Conservation (phyloP, 2,888 invertebrate species). For the Nomada flava region DNA sequence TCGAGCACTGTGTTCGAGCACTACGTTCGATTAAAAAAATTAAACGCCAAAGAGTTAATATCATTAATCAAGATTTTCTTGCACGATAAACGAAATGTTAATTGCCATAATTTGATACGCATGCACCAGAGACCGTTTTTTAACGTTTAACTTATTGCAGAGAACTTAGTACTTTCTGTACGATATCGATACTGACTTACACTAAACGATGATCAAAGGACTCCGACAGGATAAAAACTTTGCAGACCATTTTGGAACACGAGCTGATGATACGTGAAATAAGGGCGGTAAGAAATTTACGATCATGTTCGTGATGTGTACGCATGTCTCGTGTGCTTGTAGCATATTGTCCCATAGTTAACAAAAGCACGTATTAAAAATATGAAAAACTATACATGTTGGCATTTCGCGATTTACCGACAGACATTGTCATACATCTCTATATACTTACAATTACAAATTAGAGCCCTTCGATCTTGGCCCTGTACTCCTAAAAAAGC, state of each 20-base stretch:
- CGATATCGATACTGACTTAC: not conserved
- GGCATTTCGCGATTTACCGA: constrained; percentile 18
- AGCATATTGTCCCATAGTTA: constrained; percentile 16
- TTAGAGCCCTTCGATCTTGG: constrained; percentile 53
- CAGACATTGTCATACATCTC: constrained; percentile 21
- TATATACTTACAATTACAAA: not conserved
- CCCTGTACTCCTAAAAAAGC: constrained; percentile 28
- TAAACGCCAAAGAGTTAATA: constrained; percentile 35
- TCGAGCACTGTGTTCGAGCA: not conserved
- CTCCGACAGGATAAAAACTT: not conserved
- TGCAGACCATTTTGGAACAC: not conserved
- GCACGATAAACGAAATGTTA: constrained; percentile 28
- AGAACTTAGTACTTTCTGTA: not conserved
- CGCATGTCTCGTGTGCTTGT: constrained; percentile 12
- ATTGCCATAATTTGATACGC: not conserved
- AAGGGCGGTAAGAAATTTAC: constrained; percentile 12
- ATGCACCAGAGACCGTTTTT: not conserved
- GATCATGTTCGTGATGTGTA: not conserved
- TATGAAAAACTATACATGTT: constrained; percentile 59
- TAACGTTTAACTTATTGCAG: not conserved
- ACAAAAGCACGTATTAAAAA: constrained; percentile 58
- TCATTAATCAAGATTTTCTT: not conserved
- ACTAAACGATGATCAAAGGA: constrained; percentile 39
- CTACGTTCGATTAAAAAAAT: constrained; percentile 15
- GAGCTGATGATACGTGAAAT: not conserved